phyloP scores from a whole-genome alignment of 2,888 invertebrate genomes.

The Gari tellinella region DNA sequence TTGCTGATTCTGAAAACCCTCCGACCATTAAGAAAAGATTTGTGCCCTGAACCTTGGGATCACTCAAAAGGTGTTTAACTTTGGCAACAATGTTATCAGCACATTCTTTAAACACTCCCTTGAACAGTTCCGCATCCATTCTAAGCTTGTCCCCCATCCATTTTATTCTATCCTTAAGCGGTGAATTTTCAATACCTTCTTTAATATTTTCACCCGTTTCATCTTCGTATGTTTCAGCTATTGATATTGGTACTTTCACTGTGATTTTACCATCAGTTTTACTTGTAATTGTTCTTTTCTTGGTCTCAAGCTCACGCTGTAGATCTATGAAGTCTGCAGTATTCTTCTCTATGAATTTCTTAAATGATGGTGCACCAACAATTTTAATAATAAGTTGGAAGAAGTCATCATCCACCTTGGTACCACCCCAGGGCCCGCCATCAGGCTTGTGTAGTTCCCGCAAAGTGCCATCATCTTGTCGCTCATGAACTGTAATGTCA shows the following conservation, averaged over 20 bases:
- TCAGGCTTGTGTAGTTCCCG: conserved; percentile 63
- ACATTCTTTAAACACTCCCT: conserved; percentile 46
- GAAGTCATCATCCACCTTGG: conserved; percentile 65
- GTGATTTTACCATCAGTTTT: conserved; percentile 53
- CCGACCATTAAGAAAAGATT: conserved; percentile 60
- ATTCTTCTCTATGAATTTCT: conserved; percentile 47
- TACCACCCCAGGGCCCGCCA: conserved; percentile 68
- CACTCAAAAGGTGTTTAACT: conserved; percentile 40
- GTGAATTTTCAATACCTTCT: conserved; percentile 43
- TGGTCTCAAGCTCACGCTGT: conserved; percentile 61
- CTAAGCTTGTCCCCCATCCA: conserved; percentile 61
- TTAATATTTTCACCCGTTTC: conserved; percentile 30
- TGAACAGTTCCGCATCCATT: conserved; percentile 52
- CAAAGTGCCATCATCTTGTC: conserved; percentile 53
- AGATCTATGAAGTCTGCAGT: conserved; percentile 59
- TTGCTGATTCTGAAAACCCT: conserved; percentile 58
- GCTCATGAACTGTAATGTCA: conserved; percentile 65
- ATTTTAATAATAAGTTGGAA: conserved; percentile 53
- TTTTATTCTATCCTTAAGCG: conserved; percentile 37
- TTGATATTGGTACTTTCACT: conserved; percentile 34
- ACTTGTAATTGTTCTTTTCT: conserved; percentile 60
- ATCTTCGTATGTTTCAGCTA: conserved; percentile 29
- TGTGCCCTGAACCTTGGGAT: conserved; percentile 34
- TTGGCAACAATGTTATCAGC: conserved; percentile 44
- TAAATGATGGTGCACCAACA: conserved; percentile 47